A percentile compares a stretch with the other conserved stretches of the same genome.
These are phyloP conservation scores for Drosophila sp. DNA, from an alignment of 1,140 invertebrate genomes.

Conservation along the genomic window DNA sequence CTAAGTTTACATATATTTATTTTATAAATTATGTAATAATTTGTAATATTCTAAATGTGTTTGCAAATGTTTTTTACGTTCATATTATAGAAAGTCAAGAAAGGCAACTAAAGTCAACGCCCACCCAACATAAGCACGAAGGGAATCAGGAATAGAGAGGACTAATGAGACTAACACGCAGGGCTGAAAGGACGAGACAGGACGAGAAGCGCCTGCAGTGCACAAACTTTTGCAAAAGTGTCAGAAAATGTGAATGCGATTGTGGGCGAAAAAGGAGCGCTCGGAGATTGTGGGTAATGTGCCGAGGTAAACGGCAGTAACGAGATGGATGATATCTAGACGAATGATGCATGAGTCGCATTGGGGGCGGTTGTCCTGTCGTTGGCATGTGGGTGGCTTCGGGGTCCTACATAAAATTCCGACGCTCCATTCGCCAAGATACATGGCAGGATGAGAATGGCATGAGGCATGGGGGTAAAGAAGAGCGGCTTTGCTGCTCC, in stretches of 20 bases:
- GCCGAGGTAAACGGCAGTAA: conserved; percentile 70
- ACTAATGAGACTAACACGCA: conserved; percentile 60
- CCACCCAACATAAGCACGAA: conserved; percentile 45
- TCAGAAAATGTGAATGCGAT: conserved; percentile 65
- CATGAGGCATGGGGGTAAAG: conserved; percentile 33
- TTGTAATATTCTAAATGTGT: not conserved
- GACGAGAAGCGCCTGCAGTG: conserved; percentile 57
- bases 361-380: conserved; percentile 46
- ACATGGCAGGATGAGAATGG: conserved; percentile 22
- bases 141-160: conserved; percentile 17
- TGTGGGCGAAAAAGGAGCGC: conserved; percentile 11
- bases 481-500: conserved; percentile 38
- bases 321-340: conserved; percentile 79
- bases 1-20: not conserved
- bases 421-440: conserved; percentile 73
- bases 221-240: conserved; percentile 66
- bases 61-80: not conserved
- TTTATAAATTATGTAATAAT: not conserved
- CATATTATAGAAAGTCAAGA: not conserved
- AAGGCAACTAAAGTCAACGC: conserved; percentile 51
- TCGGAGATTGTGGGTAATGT: conserved; percentile 58
- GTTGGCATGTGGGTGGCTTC: conserved; percentile 30
- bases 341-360: conserved; percentile 80
- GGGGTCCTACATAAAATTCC: conserved; percentile 49
- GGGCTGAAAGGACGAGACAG: conserved; percentile 12